A percentile compares a stretch with the other conserved stretches of the same genome.
Conservation (phyloP, 2,888 invertebrate species). For the Thysanoteuthis rhombus region DNA sequence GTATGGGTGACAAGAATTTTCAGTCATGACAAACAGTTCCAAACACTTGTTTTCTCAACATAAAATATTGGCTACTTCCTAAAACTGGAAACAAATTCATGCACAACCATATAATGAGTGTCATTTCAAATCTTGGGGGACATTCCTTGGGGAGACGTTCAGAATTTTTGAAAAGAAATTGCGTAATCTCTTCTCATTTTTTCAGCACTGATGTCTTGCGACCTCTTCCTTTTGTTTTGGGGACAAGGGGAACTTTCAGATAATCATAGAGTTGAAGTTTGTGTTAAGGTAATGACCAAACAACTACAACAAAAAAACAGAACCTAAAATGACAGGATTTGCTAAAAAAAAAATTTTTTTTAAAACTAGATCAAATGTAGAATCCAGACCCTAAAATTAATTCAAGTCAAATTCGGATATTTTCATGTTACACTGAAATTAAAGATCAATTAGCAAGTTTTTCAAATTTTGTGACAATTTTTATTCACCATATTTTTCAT, state of each 20-base stretch:
- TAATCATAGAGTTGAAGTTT: neutral
- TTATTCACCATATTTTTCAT: no score
- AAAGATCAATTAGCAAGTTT: no score
- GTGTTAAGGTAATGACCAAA: neutral
- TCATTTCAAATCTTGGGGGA: neutral
- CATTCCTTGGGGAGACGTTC: neutral
- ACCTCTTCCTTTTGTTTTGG: neutral
- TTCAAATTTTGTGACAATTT: no score
- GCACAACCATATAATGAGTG: neutral
- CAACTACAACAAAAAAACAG: neutral
- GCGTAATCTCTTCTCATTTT: neutral
- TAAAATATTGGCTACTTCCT: neutral
- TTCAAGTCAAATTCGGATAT: no score
- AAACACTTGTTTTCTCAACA: neutral
- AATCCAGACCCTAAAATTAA: no score
- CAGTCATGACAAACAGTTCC: neutral
- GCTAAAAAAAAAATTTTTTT: neutral
- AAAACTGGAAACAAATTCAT: neutral
- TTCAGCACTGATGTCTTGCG: neutral
- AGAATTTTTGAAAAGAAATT: neutral
- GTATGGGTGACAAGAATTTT: neutral
- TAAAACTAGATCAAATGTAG: no score
- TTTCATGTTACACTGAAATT: no score
- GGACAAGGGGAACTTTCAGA: neutral
- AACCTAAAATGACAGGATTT: neutral